Percentiles rank a stretch among this genome's conserved stretches.
These are phyloP conservation scores for Pardalotus punctatus DNA, from an alignment of 2,113 vertebrate species.

Conservation along the genomic window DNA sequence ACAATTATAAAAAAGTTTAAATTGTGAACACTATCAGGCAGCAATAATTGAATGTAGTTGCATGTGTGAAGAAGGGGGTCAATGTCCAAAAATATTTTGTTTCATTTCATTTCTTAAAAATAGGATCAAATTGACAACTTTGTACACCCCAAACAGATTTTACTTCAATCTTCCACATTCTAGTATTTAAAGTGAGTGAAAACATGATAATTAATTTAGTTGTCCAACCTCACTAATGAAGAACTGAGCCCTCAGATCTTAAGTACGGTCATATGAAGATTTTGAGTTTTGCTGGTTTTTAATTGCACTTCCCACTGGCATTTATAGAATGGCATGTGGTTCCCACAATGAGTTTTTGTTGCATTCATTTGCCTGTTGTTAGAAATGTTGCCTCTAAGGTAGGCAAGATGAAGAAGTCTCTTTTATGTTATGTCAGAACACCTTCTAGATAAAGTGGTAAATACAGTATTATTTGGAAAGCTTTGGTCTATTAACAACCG, in stretches of 20 bases:
- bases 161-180: neutral
- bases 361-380: neutral
- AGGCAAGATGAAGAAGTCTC: neutral
- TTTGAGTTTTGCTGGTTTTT: neutral
- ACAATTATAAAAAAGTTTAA: neutral
- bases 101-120: neutral
- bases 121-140: neutral
- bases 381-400: neutral
- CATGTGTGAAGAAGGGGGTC: neutral
- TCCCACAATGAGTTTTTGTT: neutral
- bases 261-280: neutral
- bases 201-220: neutral
- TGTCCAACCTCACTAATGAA: neutral
- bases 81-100: rapidly evolving
- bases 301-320: neutral
- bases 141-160: neutral
- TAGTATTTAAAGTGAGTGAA: neutral
- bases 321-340: neutral
- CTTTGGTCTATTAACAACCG: neutral
- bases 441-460: neutral
- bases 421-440: neutral
- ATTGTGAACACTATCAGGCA: neutral
- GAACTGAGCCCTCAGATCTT: neutral
- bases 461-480: neutral
- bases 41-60: neutral